Conservation (phyloP, 2,888 invertebrate species). For the Xylota segnis region DNA sequence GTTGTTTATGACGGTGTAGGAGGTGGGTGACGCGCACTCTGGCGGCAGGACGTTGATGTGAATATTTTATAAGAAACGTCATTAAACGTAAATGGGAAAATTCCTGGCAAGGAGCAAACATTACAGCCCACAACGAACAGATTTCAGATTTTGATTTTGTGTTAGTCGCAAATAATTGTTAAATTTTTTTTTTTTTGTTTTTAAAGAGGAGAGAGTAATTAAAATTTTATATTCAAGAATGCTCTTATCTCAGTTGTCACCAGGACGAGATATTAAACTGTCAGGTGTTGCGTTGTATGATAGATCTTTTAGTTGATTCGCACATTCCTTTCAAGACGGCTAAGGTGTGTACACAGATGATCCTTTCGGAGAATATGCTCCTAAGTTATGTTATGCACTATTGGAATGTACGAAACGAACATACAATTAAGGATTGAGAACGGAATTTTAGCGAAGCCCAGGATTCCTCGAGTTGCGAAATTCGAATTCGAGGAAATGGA, state of each 20-base stretch:
- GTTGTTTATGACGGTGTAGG: slow-evolving; percentile 50
- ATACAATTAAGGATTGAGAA: too few species aligned
- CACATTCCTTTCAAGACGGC: neutral
- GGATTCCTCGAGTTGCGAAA: too few species aligned
- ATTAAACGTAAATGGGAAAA: slow-evolving; percentile 61
- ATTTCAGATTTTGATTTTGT: slow-evolving; percentile 48
- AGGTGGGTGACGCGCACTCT: too few species aligned
- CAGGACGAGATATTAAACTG: slow-evolving; percentile 1
- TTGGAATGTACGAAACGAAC: too few species aligned
- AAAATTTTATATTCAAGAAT: slow-evolving; percentile 3
- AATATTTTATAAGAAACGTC: slow-evolving; percentile 57
- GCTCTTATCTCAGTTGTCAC: slow-evolving; percentile 14
- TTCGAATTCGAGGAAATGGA: too few species aligned
- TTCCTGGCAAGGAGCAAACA: slow-evolving; percentile 13
- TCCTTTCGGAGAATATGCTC: too few species aligned
- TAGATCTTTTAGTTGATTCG: neutral
- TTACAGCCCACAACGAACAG: slow-evolving; percentile 16
- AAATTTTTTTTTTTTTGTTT: neutral
- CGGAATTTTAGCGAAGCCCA: too few species aligned
- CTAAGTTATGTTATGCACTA: too few species aligned
- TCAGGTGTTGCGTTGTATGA: neutral
- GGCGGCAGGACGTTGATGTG: slow-evolving; percentile 26
- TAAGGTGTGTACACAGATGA: too few species aligned
- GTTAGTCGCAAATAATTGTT: slow-evolving; percentile 9
- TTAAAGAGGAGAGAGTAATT: slow-evolving; percentile 5